phyloP scores from a whole-genome alignment of 1,140 invertebrate species.

The Apis dorsata region DNA sequence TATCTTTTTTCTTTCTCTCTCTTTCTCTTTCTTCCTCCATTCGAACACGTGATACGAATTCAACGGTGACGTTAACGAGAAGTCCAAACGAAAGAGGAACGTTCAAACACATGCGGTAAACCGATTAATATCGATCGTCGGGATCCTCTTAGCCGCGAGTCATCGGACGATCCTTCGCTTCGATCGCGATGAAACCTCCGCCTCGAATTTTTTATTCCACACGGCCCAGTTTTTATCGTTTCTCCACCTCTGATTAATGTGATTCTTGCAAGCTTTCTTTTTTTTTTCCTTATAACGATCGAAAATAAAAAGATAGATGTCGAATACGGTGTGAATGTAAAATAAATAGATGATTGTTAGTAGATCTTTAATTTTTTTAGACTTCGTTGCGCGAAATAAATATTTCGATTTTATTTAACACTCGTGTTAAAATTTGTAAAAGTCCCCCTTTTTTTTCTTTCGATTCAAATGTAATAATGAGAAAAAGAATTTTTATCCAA shows the following conservation, averaged over 20 bases:
- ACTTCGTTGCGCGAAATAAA: no score
- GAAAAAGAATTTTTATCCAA: background rate
- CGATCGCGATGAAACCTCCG: background rate
- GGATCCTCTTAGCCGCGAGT: constrained; percentile 1
- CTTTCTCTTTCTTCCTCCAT: background rate
- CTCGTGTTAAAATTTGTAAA: no score
- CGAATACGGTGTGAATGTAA: no score
- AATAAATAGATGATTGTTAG: no score
- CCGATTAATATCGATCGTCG: constrained; percentile 24
- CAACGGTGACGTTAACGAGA: constrained; percentile 9
- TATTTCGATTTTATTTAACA: no score
- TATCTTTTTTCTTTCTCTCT: background rate
- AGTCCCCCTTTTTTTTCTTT: no score
- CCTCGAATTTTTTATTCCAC: background rate
- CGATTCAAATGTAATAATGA: no score
- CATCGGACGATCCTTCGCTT: background rate
- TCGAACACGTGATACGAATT: background rate
- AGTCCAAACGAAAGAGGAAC: constrained; percentile 10
- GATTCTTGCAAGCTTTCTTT: background rate
- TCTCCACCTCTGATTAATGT: background rate
- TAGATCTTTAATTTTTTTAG: no score
- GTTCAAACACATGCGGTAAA: background rate
- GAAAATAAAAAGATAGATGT: no score
- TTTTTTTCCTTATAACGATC: no score
- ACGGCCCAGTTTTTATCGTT: background rate